Conservation (phyloP, 2,888 invertebrate species). For the Tuberolachnus salignus region DNA sequence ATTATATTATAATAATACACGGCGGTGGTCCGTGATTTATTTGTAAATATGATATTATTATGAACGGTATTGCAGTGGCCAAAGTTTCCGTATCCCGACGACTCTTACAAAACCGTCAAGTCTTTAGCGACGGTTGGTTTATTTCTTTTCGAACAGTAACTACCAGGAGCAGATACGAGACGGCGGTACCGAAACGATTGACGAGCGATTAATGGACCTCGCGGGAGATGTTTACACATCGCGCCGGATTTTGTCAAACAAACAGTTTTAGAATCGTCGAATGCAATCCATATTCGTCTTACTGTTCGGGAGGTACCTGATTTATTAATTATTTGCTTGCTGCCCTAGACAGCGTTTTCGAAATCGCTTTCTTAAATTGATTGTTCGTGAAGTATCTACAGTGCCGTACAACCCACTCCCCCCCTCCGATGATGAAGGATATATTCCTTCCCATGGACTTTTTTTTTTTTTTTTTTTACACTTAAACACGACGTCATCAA, state of each 20-base stretch:
- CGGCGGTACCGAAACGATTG: constrained; percentile 31
- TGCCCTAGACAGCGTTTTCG: background rate
- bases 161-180: background rate
- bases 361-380: background rate
- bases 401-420: too few species aligned
- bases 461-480: too few species aligned
- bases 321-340: background rate
- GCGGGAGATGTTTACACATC: background rate
- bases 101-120: constrained; percentile 43
- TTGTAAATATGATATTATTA: constrained; percentile 12
- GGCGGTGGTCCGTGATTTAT: constrained; percentile 43
- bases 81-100: constrained; percentile 35
- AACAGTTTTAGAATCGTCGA: background rate
- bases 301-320: background rate
- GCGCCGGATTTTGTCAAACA: background rate
- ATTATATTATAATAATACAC: constrained; percentile 23
- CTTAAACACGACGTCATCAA: too few species aligned
- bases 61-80: background rate
- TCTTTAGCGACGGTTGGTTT: constrained; percentile 40
- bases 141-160: constrained; percentile 28
- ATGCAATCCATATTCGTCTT: background rate
- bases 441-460: too few species aligned
- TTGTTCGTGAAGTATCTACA: too few species aligned
- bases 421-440: too few species aligned
- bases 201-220: constrained; percentile 32